Conservation (phyloP, 2,888 invertebrate species). For the Sarcophaga caerulescens region DNA sequence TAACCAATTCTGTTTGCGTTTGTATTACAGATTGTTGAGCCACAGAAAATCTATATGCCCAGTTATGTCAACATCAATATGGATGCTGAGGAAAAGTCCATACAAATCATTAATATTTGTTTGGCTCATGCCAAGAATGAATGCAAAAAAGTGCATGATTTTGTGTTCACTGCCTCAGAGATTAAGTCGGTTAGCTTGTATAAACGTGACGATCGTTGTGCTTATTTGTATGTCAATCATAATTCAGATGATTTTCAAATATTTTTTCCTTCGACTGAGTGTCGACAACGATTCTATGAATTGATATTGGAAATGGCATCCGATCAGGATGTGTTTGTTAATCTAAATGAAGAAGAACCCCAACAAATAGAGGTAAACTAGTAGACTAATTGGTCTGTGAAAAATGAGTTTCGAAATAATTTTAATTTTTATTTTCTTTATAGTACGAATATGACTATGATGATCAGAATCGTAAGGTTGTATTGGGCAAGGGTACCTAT, state of each 20-base stretch:
- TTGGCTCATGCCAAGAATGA: slow-evolving; percentile 88
- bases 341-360: slow-evolving; percentile 87
- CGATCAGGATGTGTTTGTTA: slow-evolving; percentile 90
- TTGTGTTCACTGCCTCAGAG: slow-evolving; percentile 93
- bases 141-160: slow-evolving; percentile 94
- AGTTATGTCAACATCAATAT: slow-evolving; percentile 97
- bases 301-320: slow-evolving; percentile 93
- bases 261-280: slow-evolving; percentile 94
- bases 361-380: slow-evolving; percentile 85
- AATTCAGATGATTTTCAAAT: slow-evolving; percentile 99
- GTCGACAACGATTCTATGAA: slow-evolving; percentile 92
- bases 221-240: slow-evolving; percentile 98
- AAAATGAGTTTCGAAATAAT: too few species aligned
- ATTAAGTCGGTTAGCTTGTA: slow-evolving; percentile 88
- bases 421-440: slow-evolving; percentile 69
- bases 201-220: slow-evolving; percentile 96
- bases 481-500: slow-evolving; percentile 97
- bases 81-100: slow-evolving; percentile 95
- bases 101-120: slow-evolving; percentile 94
- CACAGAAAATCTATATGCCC: slow-evolving; percentile 95
- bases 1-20: slow-evolving; percentile 4
- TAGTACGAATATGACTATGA: slow-evolving; percentile 97
- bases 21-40: slow-evolving; percentile 88
- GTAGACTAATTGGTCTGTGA: background rate
- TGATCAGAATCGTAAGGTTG: slow-evolving; percentile 91